Base-by-base conservation (phyloP, 2,113 vertebrate species). In the Gorilla gorilla region DNA sequence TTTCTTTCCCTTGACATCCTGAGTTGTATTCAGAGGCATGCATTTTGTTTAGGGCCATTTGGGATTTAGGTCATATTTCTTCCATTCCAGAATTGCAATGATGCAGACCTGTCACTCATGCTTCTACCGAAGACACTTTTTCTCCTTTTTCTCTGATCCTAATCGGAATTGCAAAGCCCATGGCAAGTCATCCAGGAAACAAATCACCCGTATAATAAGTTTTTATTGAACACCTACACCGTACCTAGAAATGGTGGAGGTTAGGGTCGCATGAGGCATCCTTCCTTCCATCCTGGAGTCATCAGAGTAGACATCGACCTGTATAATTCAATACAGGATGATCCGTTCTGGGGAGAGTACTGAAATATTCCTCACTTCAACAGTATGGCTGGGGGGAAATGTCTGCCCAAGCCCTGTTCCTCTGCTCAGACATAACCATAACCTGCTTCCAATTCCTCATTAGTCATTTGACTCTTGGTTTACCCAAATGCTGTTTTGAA, bases 311-410 rank as follows among this genome's bases (percentile, higher is more conserved):
- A 50, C 57, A 55, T 13, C 43, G 45, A 27, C 22, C 61, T 55
- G 22, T 27, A 55, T 59, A 20, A 7, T 17, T 17, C 16, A 9
- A 9, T 1, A 17, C 18, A 45, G 35, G n/a, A 23, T 38, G 45
- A 72, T 59, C 12, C 0, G 0, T 20, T n/a, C 38, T 5, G 16
- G 45, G 8, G 35, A 30, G 0, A 38, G 52, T 10, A 40, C 3
- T 22, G 52, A 96, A 86, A 52, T 61, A 66, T 17, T 25, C 27
- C 4, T 18, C 25, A 23, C 20, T 55, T 48, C 30, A 52, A 18
- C 43, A 23, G 20, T 20, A 16, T 3, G 40, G 40, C 59, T 25
- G n/a, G 27, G 52, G 48, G 20, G 6, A 72, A 57, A 20, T 20
- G 23, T 9, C 43, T 4, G 35, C 30, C 52, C 38, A n/a, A 66